phyloP scores from a whole-genome alignment of 2,113 vertebrate species.

The Arothron firmamentum region DNA sequence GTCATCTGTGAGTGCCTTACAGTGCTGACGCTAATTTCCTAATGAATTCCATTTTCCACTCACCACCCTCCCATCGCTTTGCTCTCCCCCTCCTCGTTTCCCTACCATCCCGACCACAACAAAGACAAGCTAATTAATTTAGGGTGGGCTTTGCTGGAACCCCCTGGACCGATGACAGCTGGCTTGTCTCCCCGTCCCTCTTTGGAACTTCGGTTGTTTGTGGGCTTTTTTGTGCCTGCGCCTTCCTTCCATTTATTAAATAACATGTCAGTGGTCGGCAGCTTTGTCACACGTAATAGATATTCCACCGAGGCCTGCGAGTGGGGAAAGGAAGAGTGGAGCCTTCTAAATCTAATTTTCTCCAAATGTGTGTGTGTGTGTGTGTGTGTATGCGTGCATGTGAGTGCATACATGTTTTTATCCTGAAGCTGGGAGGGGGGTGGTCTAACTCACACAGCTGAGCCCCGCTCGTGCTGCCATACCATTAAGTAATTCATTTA shows the following conservation, averaged over 20 bases:
- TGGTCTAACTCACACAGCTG: constrained; percentile 54
- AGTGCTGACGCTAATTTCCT: constrained; percentile 85
- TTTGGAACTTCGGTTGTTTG: constrained; percentile 71
- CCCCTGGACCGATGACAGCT: constrained; percentile 79
- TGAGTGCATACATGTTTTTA: constrained; percentile 38
- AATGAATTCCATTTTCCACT: constrained; percentile 84
- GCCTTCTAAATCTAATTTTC: constrained; percentile 72
- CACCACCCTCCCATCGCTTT: constrained; percentile 61
- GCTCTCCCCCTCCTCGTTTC: constrained; percentile 38
- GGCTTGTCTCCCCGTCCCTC: constrained; percentile 66
- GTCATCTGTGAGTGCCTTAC: constrained; percentile 72
- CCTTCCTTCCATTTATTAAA: constrained; percentile 78
- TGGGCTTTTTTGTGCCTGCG: constrained; percentile 54
- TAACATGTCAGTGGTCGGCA: constrained; percentile 77
- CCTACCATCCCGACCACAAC: constrained; percentile 69
- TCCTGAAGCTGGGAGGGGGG: constrained; percentile 55
- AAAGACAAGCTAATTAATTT: constrained; percentile 83
- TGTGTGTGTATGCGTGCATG: constrained; percentile 39
- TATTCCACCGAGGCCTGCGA: constrained; percentile 70
- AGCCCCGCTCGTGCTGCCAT: constrained; percentile 47
- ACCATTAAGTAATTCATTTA: constrained; percentile 62
- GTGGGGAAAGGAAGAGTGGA: constrained; percentile 58
- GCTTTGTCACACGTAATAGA: constrained; percentile 76
- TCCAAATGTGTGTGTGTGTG: constrained; percentile 54
- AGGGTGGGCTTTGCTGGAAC: constrained; percentile 56